Evolutionary conservation across 2,888 invertebrate species (phyloP).

Genomic region (Eulithis testata): DNA sequence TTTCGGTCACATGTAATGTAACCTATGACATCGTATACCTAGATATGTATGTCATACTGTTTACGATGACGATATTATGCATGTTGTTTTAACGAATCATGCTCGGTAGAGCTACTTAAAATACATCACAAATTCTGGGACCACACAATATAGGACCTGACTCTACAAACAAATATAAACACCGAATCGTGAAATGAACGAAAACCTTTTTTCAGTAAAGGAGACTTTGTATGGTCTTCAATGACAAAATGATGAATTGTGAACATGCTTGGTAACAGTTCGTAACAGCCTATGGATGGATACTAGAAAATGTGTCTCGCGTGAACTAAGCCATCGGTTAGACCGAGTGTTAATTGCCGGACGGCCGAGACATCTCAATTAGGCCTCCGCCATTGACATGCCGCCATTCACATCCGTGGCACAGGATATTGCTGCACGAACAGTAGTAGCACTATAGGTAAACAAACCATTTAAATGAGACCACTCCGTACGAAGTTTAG

Average conservation of each 20-base stretch:
- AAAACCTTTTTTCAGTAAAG: no score
- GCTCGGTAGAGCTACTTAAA: not conserved
- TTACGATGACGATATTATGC: not conserved
- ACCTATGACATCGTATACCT: not conserved
- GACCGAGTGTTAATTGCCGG: conserved; percentile 65
- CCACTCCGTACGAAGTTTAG: no score
- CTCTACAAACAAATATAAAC: no score
- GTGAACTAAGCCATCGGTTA: conserved; percentile 48
- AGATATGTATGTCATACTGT: not conserved
- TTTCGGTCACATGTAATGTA: not conserved
- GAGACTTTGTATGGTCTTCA: not conserved
- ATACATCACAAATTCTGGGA: not conserved
- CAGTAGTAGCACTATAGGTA: conserved; percentile 17
- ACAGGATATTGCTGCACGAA: conserved; percentile 12
- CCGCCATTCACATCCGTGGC: conserved; percentile 60
- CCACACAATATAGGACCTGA: not conserved
- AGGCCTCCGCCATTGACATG: conserved; percentile 60
- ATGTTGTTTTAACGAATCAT: not conserved
- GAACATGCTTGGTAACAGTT: conserved; percentile 29
- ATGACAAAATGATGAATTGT: conserved; percentile 1
- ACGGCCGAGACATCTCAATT: conserved; percentile 60
- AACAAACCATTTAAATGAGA: not conserved
- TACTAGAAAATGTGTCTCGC: conserved; percentile 35
- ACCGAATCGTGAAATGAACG: no score
- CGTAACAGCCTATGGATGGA: conserved; percentile 12